Base-by-base conservation (phyloP, 2,888 invertebrate species). In the Drosophila kanekoi region DNA sequence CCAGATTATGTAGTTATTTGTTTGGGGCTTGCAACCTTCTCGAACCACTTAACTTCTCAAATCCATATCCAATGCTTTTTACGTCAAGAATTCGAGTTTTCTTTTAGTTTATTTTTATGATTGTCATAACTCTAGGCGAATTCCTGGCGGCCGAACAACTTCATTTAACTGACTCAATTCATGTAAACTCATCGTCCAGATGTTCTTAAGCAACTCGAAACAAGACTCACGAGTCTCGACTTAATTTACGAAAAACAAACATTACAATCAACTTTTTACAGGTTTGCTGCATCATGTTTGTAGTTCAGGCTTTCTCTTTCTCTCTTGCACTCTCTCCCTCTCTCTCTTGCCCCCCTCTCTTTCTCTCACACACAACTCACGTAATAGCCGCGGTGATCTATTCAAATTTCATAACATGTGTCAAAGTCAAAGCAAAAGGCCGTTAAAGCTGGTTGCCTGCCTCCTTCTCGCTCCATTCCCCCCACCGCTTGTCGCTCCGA, bases 391-490 rank as follows among this genome's bases (percentile, higher is more conserved):
- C 66, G 67, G 76, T 83, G 83, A 84, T 85, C 84, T 86, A 86
- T 84, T 84, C 84, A 84, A 84, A 83, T 86, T 84, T 83, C 78
- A 83, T 83, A 84, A 84, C 86, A 84, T 86, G 78, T 86, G 84
- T 84, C 84, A 84, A 74, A 81, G 81, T 80, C 84, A 86, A 75
- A 77, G 78, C 83, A 80, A 71, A 72, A 73, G 81, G 74, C 82
- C 68, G 81, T 75, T 77, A 81, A 83, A 80, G 66, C 67, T 62
- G 53, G 51, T 65, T 65, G 48, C 54, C 52, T 23, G 49, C 45
- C 49, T 18, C 5, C 3, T 28, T 45, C 9, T 35, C 16, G n/a
- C 33, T 16, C 20, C 32, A 28, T 20, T 13, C n/a, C 33, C 32
- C 44, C n/a, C 10, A 8, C 28, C 11, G n/a, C 13, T 47, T 20